Evolutionary conservation across 2,888 invertebrate genomes (phyloP), one percentile per base, ranked within the genome.

Genomic region (Poecilobothrus nobilitatus): DNA sequence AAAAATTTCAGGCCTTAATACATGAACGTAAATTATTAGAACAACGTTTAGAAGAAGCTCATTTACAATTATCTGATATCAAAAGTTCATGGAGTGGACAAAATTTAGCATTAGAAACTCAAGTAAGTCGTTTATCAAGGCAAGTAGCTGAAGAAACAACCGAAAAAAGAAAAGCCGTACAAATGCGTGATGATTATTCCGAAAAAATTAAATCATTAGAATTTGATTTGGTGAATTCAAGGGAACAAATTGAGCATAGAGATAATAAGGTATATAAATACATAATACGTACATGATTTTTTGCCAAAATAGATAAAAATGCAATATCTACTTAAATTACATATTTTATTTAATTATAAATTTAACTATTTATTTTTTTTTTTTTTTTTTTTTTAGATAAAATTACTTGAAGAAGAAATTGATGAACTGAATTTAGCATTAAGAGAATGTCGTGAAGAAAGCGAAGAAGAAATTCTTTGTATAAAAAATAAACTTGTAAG

Each of bases 61-160:
- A 94, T 78, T 85, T 94, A 76, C 94, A 95, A 79, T 83, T 95
- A 44, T 90, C 91, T 0, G 94, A 95, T 76, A 92, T 95, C 73
- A 95, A 95, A 79, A 91, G 92, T 0, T 91, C 92, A 0, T 95
- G 95, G 95, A 94, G 94, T 76, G 91, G 92, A 18, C 94, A 94
- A 80, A 95, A 95, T 75, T 88, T 92, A 20, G 89, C 91, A 0
- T 82, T 95, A 63, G 95, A 95, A 79, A 92, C 92, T n/a, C 95
- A 95, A 87, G 91, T 92, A 71, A 91, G 91, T 74, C 87, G 93
- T 71, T 81, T 93, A 70, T 92, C 91, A 74, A 86, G 91, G 70
- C 93, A 91, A 80, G 92, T 91, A 44, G 94, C 90, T 62, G 94
- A 91, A 76, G 92, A 93, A 80, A 91, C 92, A 33, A 86, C 89